Evolutionary conservation across 2,797 vertebrate species (phyloP).

Genomic region (Pampus argenteus): DNA sequence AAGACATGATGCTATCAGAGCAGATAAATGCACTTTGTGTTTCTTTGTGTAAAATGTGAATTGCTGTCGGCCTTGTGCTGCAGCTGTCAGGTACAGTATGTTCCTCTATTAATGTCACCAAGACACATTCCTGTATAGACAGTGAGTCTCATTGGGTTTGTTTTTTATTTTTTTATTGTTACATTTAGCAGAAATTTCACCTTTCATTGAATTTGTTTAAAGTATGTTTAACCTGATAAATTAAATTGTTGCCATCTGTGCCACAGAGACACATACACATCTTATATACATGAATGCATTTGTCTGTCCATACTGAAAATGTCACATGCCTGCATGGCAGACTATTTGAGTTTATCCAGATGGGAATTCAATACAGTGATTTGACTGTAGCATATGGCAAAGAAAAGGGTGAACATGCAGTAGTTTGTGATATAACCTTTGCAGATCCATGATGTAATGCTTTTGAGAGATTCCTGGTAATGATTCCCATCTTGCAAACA

Average conservation of each 20-base stretch:
- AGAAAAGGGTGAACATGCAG: neutral
- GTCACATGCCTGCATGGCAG: conserved; percentile 15
- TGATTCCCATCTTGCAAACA: neutral
- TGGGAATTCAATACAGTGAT: neutral
- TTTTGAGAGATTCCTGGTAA: neutral
- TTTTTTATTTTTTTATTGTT: neutral
- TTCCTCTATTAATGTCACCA: conserved; percentile 10
- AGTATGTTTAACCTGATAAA: neutral
- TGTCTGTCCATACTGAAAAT: neutral
- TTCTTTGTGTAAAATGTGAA: neutral
- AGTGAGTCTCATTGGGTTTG: neutral
- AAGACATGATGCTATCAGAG: neutral
- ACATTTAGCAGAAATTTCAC: conserved; percentile 10
- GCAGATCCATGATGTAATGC: neutral
- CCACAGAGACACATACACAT: neutral
- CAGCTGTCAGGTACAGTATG: conserved; percentile 5
- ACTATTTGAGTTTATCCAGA: neutral
- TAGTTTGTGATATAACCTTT: neutral
- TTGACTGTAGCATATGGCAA: neutral
- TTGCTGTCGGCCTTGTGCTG: neutral
- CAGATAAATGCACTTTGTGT: neutral
- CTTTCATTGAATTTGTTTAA: neutral
- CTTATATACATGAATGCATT: neutral
- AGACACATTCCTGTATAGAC: conserved; percentile 9
- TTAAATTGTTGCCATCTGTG: neutral